Evolutionary conservation across 2,797 vertebrate genomes (phyloP).

Genomic region (Sebastes jordani): DNA sequence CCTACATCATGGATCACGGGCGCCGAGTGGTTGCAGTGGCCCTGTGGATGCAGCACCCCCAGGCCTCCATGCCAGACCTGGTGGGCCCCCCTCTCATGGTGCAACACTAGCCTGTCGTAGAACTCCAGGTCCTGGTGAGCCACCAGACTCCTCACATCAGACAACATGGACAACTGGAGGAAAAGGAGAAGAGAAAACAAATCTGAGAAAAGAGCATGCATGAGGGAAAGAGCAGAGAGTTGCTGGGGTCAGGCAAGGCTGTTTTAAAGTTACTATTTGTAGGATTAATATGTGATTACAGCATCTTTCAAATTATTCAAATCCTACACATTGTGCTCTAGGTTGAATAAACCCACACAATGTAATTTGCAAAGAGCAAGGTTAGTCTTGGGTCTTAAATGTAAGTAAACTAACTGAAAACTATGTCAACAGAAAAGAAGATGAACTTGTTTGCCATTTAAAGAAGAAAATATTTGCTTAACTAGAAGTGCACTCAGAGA

Average conservation of each 20-base stretch:
- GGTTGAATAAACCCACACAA: not conserved
- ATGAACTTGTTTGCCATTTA: not conserved
- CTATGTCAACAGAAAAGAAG: not conserved
- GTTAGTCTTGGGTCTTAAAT: not conserved
- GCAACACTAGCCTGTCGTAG: slow-evolving; percentile 90
- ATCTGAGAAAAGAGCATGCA: not conserved
- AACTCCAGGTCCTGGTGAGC: slow-evolving; percentile 88
- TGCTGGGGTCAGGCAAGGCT: not conserved
- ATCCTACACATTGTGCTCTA: not conserved
- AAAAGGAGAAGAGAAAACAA: not conserved
- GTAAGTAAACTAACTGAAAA: not conserved
- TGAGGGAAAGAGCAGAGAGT: not conserved
- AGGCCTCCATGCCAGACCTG: slow-evolving; percentile 85
- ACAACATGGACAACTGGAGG: slow-evolving; percentile 90
- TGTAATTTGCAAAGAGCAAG: not conserved
- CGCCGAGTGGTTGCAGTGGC: slow-evolving; percentile 76
- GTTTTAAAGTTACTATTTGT: not conserved
- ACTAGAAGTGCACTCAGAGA: not conserved
- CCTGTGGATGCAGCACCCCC: slow-evolving; percentile 71
- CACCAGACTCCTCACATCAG: slow-evolving; percentile 89
- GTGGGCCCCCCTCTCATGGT: slow-evolving; percentile 89
- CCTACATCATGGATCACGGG: slow-evolving; percentile 66
- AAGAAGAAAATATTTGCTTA: not conserved
- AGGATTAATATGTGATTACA: not conserved
- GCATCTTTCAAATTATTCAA: not conserved